Base-by-base conservation (phyloP, 2,888 invertebrate species). In the Platycheirus rosarum region DNA sequence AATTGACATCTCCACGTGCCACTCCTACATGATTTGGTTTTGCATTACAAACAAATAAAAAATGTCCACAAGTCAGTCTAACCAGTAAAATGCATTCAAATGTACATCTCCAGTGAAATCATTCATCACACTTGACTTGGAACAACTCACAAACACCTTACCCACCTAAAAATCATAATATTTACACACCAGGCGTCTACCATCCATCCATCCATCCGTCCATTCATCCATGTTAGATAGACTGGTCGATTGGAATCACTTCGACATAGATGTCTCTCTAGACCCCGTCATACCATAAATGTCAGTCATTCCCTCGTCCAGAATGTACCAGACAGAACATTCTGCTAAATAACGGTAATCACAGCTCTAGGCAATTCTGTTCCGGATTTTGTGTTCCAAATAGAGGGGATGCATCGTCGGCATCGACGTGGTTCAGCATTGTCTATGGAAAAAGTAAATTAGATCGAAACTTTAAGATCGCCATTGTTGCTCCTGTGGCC, bases 141-240 rank as follows among this genome's bases (percentile, higher is more conserved):
- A 75, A 70, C 62, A 46, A 46, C 68, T 79, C 60, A 63, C 62
- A 53, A 44, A 70, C 63, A 63, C 42, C 44, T 44, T 37, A 48
- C n/a, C 29, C 20, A 69, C 46, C 44, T 57, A 63, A 65, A 57
- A 60, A 13, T 40, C 74, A 53, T 80, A n/a, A n/a, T n/a, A 60
- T 70, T 69, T 74, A 79, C 79, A 74, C 69, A 69, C 29, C 49
- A 57, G 65, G 65, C 74, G 49, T 60, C 69, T 29, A 65, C 69
- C 29, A 69, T 69, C 49, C 13, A 40, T 20, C 40, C 23, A 73
- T 63, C 66, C 63, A 63, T 66, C 46, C 26, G 42, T 11, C 44
- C 44, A 37, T 37, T 51, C 65, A 29, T 16, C 14, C 26, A 26
- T 26, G 26, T 18, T 37, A n/a, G n/a, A 35, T n/a, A n/a, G n/a